Base-by-base conservation (phyloP, 1,140 invertebrate genomes). In the Agraylea sexmaculata region DNA sequence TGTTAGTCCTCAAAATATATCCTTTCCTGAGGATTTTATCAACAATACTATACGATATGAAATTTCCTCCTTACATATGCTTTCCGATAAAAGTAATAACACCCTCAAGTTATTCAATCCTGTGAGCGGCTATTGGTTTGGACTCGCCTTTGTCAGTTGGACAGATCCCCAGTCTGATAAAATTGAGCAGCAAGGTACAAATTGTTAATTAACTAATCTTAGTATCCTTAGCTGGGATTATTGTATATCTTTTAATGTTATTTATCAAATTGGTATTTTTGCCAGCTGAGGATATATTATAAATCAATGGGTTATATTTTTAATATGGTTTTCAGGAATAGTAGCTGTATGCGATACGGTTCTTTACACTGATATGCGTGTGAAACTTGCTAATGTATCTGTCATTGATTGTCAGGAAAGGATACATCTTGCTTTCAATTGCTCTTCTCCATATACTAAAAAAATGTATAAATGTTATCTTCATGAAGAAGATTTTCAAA, bases 111-210 rank as follows among this genome's bases (percentile, higher is more conserved):
- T 50, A 11, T 31, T 19, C 3, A 50, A 41, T 42, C 81, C 81
- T 1, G 50, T 70, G 4, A 67, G 78, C 0, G 81, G 81, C 5
- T 71, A 75, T 51, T 85, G 81, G 78, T 85, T 76, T 64, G 75
- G 72, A 2, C 73, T 78, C 19, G 77, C 77, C 6, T 83, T 80
- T 59, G 57, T 80, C 39, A 70, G 73, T 12, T 78, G 75, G 70
- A 63, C 61, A 4, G 71, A 78, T 65, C 76, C 76, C 8, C 60
- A 71, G 49, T 68, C 67, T 18, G 71, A 75, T 42, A 73, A 73
- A 47, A 81, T 83, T 46, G 73, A 73, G 46, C 80, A 83, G 48
- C 70, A 81, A 73, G 81, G 80, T 81, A 57, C 50, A 48, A 53
- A 37, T 37, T 29, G 27, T 41, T 11, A 19, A 10, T 15, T 32